Evolutionary conservation across 2,113 vertebrate species (phyloP), one percentile per base, ranked within the genome.

Genomic region (Thamnaconus septentrionalis): DNA sequence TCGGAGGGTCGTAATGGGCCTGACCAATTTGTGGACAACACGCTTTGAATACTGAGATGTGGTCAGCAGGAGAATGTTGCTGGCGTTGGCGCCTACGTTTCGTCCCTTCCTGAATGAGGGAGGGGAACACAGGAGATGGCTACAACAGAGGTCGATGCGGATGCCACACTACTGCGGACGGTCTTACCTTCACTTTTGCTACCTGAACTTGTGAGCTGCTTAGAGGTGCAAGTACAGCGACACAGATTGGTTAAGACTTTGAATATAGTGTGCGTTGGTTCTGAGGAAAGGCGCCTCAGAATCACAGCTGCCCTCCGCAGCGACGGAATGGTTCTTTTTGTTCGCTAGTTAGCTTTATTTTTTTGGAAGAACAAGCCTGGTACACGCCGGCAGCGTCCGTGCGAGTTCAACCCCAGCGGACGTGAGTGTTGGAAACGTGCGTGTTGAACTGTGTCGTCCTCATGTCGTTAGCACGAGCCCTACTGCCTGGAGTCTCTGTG

Each of bases 121-220:
- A 63, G 64, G 5, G 5, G 68, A 49, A 79, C 69, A 89, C 72
- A 80, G 64, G 56, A 83, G 67, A 87, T 75, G 58, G 56, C 84
- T 76, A 83, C 68, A 80, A 88, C 78, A 85, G 69, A 83, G 76
- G 69, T 78, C 70, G 73, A 75, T 82, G 85, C 75, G 83, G 80
- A 89, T 72, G 77, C 75, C 81, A 78, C 81, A 87, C 73, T 78
- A 69, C 75, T 84, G 77, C 65, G 81, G 54, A 82, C 69, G 85
- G 74, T 76, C 90, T 92, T 91, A 91, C 91, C 91, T 93, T 92
- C 69, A 79, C 81, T 88, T 31, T 88, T 85, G 69, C 87, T 91
- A 90, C 74, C 80, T 88, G 87, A 31, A 88, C 68, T 75, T 85
- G 84, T 81, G 76, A 70, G 81, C 81, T 87, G 86, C 88, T 88